phyloP scores from a whole-genome alignment of 64 coral and sea anemone species.

The Stylophora pistillata region DNA sequence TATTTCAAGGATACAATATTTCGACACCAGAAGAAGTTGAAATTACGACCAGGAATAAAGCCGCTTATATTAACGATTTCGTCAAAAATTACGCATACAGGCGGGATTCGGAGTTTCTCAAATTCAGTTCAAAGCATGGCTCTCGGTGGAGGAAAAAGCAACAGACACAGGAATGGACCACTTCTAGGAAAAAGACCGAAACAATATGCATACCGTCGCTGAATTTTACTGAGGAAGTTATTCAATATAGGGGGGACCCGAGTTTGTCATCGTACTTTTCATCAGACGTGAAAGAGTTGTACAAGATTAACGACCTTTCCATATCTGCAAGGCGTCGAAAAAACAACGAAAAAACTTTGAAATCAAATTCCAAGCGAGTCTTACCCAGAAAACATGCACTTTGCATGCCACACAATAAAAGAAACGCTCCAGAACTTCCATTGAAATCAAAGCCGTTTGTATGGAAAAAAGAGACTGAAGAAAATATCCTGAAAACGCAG shows the following conservation, averaged over 20 bases:
- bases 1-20: neutral
- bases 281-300: conserved; percentile 18
- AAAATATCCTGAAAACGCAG: neutral
- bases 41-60: neutral
- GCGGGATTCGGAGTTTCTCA: neutral
- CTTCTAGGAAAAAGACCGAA: neutral
- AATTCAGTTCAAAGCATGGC: neutral
- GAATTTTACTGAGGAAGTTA: conserved; percentile 64
- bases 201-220: conserved; percentile 14
- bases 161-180: neutral
- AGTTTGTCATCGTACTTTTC: conserved; percentile 46
- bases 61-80: neutral
- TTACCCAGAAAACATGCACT: conserved; percentile 19
- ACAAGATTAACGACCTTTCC: conserved; percentile 40
- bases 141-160: neutral
- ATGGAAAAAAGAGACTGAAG: neutral
- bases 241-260: conserved; percentile 41
- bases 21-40: neutral
- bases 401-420: neutral
- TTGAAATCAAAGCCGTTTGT: neutral
- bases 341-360: neutral
- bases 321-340: neutral
- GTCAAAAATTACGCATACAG: conserved; percentile 23
- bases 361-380: neutral
- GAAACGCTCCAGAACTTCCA: neutral